phyloP scores from a whole-genome alignment of 2,888 invertebrate species.

The Rhodophaea formosa region DNA sequence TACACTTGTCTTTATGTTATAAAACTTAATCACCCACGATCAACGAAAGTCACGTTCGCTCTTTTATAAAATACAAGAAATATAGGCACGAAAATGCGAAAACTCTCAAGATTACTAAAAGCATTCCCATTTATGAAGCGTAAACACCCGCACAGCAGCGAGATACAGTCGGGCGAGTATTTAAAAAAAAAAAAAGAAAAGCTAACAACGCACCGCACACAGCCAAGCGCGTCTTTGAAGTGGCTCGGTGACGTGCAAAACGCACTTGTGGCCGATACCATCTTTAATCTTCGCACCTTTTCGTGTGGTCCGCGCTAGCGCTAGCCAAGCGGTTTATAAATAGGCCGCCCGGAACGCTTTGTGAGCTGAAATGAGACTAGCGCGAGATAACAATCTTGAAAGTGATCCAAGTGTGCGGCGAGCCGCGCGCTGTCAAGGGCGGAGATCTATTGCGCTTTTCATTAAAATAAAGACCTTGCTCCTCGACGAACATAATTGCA shows the following conservation, averaged over 20 bases:
- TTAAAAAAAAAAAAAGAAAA: conserved; percentile 46
- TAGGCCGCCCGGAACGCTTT: conserved; percentile 65
- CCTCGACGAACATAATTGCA: neutral
- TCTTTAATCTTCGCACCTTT: conserved; percentile 81
- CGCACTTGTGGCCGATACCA: conserved; percentile 71
- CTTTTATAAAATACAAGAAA: neutral
- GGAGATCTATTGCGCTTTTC: conserved; percentile 63
- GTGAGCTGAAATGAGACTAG: conserved; percentile 74
- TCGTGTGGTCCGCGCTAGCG: conserved; percentile 53
- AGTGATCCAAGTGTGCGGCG: conserved; percentile 59
- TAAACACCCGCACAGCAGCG: conserved; percentile 27
- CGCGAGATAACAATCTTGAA: conserved; percentile 69
- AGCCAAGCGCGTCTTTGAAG: conserved; percentile 49
- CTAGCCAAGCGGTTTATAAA: conserved; percentile 67
- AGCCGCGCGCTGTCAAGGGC: conserved; percentile 48
- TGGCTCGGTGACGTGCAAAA: conserved; percentile 57
- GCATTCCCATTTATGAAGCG: neutral
- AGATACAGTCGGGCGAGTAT: conserved; percentile 21
- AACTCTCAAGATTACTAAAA: neutral
- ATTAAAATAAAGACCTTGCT: conserved; percentile 33
- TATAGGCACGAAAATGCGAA: neutral
- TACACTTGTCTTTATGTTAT: too few relatives aligned
- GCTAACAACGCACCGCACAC: conserved; percentile 46
- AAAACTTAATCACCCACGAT: too few relatives aligned
- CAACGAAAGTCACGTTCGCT: too few relatives aligned